These are phyloP conservation scores for Sturmia bella DNA, from an alignment of 2,888 invertebrate species.

Conservation along the genomic window DNA sequence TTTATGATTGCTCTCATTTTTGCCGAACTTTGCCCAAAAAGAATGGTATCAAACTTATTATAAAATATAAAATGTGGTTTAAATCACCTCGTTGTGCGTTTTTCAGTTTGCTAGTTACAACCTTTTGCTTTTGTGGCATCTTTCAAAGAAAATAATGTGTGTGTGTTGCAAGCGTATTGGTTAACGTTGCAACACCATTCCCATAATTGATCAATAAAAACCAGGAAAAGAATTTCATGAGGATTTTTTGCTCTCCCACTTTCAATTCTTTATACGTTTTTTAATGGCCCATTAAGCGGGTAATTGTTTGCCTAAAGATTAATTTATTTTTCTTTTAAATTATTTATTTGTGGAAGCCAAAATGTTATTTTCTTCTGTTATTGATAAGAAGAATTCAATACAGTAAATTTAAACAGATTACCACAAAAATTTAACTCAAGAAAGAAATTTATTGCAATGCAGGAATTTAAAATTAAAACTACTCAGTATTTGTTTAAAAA, in stretches of 20 bases:
- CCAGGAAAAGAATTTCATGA: not conserved
- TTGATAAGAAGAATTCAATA: no score
- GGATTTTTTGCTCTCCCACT: conserved; percentile 1
- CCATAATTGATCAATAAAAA: conserved; percentile 52
- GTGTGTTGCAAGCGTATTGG: not conserved
- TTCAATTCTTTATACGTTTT: conserved; percentile 7
- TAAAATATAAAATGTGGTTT: no score
- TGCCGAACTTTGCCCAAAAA: no score
- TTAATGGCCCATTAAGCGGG: conserved; percentile 53
- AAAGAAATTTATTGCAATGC: no score
- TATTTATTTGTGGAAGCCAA: conserved; percentile 17
- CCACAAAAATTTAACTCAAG: no score
- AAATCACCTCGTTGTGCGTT: no score
- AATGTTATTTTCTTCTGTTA: not conserved
- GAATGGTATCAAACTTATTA: no score
- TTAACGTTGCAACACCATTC: conserved; percentile 36
- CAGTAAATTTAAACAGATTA: no score
- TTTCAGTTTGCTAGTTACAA: no score
- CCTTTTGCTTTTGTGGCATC: not conserved
- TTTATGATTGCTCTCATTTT: no score
- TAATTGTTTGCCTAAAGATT: conserved; percentile 49
- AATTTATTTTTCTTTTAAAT: conserved; percentile 20
- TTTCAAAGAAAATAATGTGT: not conserved
- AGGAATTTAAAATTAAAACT: no score
- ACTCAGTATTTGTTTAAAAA: no score